A percentile compares a stretch with the other conserved stretches of the same genome.
These are phyloP conservation scores for Matsumyia berberina DNA, from an alignment of 2,888 invertebrate genomes.

Conservation along the genomic window DNA sequence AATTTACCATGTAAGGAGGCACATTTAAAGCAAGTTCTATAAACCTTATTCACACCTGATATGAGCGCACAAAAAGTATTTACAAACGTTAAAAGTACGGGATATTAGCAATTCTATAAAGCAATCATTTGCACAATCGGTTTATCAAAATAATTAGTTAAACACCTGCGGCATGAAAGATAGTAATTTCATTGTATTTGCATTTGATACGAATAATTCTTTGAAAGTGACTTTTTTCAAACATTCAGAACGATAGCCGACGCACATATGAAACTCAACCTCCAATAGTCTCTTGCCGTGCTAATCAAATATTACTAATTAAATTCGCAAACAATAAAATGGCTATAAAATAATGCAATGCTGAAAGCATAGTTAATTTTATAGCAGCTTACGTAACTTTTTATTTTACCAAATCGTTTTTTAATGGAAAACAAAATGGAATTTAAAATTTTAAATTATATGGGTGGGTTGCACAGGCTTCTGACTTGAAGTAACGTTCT, in stretches of 20 bases:
- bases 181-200: conserved; percentile 23
- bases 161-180: not conserved
- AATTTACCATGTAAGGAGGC: too few species aligned
- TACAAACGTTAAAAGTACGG: not conserved
- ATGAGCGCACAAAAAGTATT: not conserved
- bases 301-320: conserved; percentile 4
- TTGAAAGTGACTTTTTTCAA: not conserved
- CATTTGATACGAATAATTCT: not conserved
- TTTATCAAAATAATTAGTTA: not conserved
- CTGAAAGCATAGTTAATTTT: not conserved
- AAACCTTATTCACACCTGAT: too few species aligned
- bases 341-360: not conserved
- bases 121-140: not conserved
- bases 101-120: not conserved
- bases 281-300: conserved; percentile 9
- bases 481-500: too few species aligned
- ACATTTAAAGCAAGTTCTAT: not conserved
- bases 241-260: not conserved
- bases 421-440: too few species aligned
- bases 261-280: not conserved
- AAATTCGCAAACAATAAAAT: conserved; percentile 3
- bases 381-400: too few species aligned
- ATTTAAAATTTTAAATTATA: not conserved
- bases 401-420: too few species aligned
- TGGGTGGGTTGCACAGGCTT: too few species aligned